These are phyloP conservation scores for Pinna nobilis DNA, from an alignment of 1,140 invertebrate genomes.

Conservation along the genomic window DNA sequence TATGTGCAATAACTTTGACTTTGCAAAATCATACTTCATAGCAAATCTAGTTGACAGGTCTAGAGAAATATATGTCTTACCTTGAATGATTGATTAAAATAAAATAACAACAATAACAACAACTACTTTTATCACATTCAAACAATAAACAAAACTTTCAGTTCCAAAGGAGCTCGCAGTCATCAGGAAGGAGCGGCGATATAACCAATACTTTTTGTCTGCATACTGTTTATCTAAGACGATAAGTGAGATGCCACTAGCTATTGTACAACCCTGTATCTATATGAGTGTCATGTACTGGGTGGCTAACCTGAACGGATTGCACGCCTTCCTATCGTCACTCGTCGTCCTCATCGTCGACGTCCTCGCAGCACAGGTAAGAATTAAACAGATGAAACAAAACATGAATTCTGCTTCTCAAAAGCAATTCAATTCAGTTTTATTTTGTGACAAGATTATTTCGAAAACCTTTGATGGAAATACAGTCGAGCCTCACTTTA, in stretches of 20 bases:
- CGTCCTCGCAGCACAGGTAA: conserved; percentile 52
- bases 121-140: background rate
- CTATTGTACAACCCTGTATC: conserved; percentile 44
- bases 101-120: background rate
- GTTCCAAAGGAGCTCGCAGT: conserved; percentile 53
- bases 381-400: too few species aligned
- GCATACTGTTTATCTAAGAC: conserved; percentile 52
- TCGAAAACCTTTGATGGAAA: too few species aligned
- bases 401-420: too few species aligned
- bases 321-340: conserved; percentile 39
- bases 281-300: conserved; percentile 54
- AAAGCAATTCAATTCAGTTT: too few species aligned
- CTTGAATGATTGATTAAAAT: too few species aligned
- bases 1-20: background rate
- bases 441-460: too few species aligned
- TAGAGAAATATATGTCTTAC: background rate
- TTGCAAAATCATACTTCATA: background rate
- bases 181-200: conserved; percentile 39
- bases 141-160: conserved; percentile 25
- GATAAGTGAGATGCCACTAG: conserved; percentile 47
- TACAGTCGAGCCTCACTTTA: too few species aligned
- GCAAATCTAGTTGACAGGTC: too few species aligned
- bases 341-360: conserved; percentile 44
- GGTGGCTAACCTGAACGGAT: conserved; percentile 53
- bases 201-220: conserved; percentile 37